Evolutionary conservation across 2,113 vertebrate genomes (phyloP), one percentile per base, ranked within the genome.

Genomic region (Poicephalus meyeri): DNA sequence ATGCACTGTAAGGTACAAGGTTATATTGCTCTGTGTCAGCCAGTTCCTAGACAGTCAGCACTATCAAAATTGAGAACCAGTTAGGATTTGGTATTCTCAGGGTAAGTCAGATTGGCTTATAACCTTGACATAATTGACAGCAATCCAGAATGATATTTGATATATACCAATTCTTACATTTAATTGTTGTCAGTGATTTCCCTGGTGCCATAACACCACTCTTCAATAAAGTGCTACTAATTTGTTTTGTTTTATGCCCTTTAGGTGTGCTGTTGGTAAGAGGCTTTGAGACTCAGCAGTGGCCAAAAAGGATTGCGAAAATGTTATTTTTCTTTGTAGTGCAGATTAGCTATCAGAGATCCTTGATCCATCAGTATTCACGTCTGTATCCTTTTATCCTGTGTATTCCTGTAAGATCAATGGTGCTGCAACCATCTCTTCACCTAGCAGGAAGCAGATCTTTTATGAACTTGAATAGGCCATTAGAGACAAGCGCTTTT

Each of bases 321-420:
- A 70, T 60, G 23, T 71, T 87, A 13, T 65, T 83, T 80, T 53
- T 77, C 65, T 89, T 89, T 96, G 37, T 84, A 79, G 70, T 72
- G 70, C 39, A 76, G 78, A 88, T 91, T 76, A 89, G 42, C 39
- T 93, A 47, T 85, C 49, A 61, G 74, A 88, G 70, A 46, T 85
- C 61, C 61, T 81, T 91, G 73, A 89, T 89, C 79, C 63, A 41
- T 41, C 33, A 56, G 37, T 82, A 52, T 85, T 93, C 29, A 42
- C 9, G 0, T 71, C 26, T 81, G 15, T 88, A 76, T 89, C 37
- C 42, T 87, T 96, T 91, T 64, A 80, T 91, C 66, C 81, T 94
- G 47, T 89, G 89, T 82, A 79, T 82, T 95, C 70, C 61, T 89
- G 39, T 85, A 56, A 79, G 44, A 96, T 93, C 74, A 79, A 60